phyloP scores from a whole-genome alignment of 2,797 vertebrate species.

The Phoxinus dragarum region DNA sequence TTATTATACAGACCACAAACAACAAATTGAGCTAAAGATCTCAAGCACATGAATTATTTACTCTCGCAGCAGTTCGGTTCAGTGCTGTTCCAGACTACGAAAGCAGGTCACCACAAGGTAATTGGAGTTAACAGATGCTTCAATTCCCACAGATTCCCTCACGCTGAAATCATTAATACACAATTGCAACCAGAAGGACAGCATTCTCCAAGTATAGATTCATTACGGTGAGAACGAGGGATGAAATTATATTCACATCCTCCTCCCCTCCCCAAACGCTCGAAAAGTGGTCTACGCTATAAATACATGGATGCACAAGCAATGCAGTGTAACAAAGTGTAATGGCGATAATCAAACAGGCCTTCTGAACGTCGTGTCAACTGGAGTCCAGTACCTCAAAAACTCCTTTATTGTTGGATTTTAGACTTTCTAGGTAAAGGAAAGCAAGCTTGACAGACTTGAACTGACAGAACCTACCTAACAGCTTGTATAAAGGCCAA shows the following conservation, averaged over 20 bases:
- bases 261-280: conserved; percentile 13
- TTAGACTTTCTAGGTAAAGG: conserved; percentile 26
- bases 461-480: conserved; percentile 40
- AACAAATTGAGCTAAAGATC: conserved; percentile 27
- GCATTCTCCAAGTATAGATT: conserved; percentile 50
- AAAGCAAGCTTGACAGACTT: conserved; percentile 24
- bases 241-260: conserved; percentile 38
- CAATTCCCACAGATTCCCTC: conserved; percentile 66
- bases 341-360: conserved; percentile 34
- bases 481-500: conserved; percentile 46
- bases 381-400: conserved; percentile 19
- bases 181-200: conserved; percentile 56
- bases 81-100: conserved; percentile 53
- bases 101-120: conserved; percentile 69
- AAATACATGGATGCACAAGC: conserved; percentile 46
- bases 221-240: conserved; percentile 31
- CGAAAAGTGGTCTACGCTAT: conserved; percentile 18
- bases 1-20: neutral
- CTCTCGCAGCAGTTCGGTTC: conserved; percentile 39
- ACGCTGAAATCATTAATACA: conserved; percentile 64
- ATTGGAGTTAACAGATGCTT: conserved; percentile 74
- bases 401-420: conserved; percentile 9
- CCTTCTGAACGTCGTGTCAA: neutral
- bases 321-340: conserved; percentile 46
- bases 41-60: conserved; percentile 36